A percentile compares a stretch with the other conserved stretches of the same genome.
These are phyloP conservation scores for Cynodonichthys magdalenae DNA, from an alignment of 2,797 vertebrate species.

Conservation along the genomic window DNA sequence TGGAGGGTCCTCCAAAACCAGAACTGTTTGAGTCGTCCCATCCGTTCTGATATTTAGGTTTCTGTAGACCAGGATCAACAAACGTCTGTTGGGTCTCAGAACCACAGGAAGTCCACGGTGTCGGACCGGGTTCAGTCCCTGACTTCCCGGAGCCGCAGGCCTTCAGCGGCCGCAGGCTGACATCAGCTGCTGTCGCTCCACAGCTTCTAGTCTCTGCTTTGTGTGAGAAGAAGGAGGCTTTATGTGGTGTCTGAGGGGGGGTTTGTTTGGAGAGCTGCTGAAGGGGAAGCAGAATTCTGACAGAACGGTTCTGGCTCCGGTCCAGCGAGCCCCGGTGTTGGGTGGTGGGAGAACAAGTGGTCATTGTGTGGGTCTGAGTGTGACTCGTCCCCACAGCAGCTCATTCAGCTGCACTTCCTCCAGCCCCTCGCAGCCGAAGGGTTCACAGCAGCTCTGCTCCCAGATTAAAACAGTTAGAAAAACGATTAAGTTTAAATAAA, in stretches of 20 bases:
- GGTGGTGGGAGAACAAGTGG: conserved; percentile 63
- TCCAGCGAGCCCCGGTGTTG: conserved; percentile 55
- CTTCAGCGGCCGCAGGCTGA: conserved; percentile 6
- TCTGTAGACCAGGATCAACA: no score
- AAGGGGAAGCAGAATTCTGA: conserved; percentile 41
- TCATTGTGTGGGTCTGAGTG: conserved; percentile 68
- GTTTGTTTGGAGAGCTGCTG: conserved; percentile 56
- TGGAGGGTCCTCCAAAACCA: no score
- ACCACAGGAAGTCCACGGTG: background rate
- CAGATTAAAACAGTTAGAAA: no score
- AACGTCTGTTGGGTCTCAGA: conserved; percentile 16
- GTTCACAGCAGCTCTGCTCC: no score
- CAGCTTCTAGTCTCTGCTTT: conserved; percentile 33
- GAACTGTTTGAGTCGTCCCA: no score
- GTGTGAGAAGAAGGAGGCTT: conserved; percentile 56
- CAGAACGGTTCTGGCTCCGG: conserved; percentile 40
- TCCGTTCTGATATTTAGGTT: no score
- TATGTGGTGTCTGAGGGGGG: conserved; percentile 43
- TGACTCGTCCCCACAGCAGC: conserved; percentile 58
- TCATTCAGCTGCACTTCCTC: conserved; percentile 62
- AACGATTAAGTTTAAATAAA: no score
- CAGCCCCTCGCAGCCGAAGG: conserved; percentile 12
- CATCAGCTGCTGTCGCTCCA: conserved; percentile 52
- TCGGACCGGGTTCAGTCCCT: background rate
- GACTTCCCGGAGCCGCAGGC: conserved; percentile 2